Conservation (phyloP, 1,140 invertebrate species). For the Phthorimaea operculella region DNA sequence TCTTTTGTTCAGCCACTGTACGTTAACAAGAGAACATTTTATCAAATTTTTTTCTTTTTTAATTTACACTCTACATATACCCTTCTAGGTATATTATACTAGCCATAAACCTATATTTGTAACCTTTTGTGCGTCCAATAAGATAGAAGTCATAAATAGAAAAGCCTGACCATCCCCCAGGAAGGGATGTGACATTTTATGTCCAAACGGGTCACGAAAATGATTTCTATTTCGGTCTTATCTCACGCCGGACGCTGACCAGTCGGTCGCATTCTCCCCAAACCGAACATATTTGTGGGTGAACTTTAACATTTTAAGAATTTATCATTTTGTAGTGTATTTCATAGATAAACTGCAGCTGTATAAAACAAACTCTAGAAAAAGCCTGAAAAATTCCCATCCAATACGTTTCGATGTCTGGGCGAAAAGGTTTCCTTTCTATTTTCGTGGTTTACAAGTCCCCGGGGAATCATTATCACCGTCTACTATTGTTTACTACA, state of each 20-base stretch:
- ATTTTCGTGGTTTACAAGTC: conserved; percentile 20
- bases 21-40: not conserved
- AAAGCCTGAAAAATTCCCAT: no score
- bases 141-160: not conserved
- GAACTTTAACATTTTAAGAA: no score
- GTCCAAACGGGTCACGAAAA: not conserved
- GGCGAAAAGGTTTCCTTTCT: conserved; percentile 1
- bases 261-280: no score
- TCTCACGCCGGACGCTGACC: not conserved
- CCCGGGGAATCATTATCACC: conserved; percentile 21
- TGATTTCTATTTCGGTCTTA: not conserved
- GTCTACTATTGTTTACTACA: conserved; percentile 19
- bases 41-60: not conserved
- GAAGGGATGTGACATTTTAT: conserved; percentile 1
- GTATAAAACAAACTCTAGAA: no score
- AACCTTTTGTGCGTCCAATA: not conserved
- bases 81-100: not conserved
- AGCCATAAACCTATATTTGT: not conserved
- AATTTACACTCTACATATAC: not conserved
- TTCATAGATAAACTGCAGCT: no score
- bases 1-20: not conserved
- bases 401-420: no score
- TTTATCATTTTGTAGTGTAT: no score
- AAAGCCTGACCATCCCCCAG: not conserved
- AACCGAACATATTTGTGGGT: no score